Conservation (phyloP, 1,140 invertebrate genomes). For the Bombus waltoni region DNA sequence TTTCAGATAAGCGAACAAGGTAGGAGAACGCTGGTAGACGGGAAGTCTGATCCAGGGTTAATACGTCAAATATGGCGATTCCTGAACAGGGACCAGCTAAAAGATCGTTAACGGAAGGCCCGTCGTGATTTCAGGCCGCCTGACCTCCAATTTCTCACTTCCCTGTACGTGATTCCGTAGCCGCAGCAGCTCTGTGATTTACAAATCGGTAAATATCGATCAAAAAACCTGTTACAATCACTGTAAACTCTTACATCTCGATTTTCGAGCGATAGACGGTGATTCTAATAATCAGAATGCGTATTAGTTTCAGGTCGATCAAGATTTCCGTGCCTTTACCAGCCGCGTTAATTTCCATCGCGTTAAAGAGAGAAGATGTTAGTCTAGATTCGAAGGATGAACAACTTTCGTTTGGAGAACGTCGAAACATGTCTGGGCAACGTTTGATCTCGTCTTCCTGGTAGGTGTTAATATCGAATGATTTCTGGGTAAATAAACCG, state of each 20-base stretch:
- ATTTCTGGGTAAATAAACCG: background rate
- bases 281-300: background rate
- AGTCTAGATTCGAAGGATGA: background rate
- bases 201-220: constrained; percentile 5
- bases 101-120: constrained; percentile 33
- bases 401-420: background rate
- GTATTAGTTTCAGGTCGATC: background rate
- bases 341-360: background rate
- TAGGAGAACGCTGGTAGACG: background rate
- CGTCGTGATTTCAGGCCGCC: constrained; percentile 16
- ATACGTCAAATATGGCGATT: constrained; percentile 44
- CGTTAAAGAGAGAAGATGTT: background rate
- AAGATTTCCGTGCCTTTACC: background rate
- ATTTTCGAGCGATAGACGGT: background rate
- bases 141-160: constrained; percentile 17
- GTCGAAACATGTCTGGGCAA: background rate
- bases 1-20: background rate
- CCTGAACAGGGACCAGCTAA: background rate
- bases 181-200: background rate
- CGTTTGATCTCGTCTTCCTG: constrained; percentile 31
- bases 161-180: constrained; percentile 20
- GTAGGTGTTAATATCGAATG: constrained; percentile 6
- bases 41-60: constrained; percentile 39
- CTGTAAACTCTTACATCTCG: background rate
- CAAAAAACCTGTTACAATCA: no score